Conservation (phyloP, 2,888 invertebrate species). For the Acanthosepion pharaonis region DNA sequence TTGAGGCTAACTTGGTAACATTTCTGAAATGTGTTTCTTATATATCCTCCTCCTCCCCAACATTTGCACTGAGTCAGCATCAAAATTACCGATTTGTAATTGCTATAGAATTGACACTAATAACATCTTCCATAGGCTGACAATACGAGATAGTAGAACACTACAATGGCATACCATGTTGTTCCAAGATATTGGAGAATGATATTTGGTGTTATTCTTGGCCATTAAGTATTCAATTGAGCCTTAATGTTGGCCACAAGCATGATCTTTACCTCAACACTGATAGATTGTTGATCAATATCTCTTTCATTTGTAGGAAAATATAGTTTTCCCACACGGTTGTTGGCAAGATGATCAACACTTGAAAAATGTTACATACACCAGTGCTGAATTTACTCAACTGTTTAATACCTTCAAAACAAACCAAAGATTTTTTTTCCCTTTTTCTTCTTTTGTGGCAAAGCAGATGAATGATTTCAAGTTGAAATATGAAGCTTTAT, state of each 20-base stretch:
- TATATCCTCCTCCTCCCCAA: neutral
- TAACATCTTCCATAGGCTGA: neutral
- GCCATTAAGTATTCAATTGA: slow-evolving; percentile 33
- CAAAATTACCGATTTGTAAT: neutral
- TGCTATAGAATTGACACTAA: neutral
- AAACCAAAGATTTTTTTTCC: neutral
- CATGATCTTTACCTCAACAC: neutral
- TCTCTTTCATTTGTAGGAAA: neutral
- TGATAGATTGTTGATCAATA: neutral
- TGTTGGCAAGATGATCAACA: neutral
- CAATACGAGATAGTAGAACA: neutral
- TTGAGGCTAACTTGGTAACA: neutral
- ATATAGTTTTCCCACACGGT: neutral
- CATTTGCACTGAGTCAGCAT: neutral
- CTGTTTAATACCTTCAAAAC: slow-evolving; percentile 2
- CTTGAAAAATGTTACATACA: neutral
- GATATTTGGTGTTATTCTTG: slow-evolving; percentile 33
- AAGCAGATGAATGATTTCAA: neutral
- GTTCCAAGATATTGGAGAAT: neutral
- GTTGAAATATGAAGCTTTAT: neutral
- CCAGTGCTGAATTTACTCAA: neutral
- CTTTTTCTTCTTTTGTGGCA: neutral
- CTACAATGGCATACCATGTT: neutral
- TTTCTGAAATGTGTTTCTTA: neutral
- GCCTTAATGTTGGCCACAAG: neutral